Evolutionary conservation across 2,888 invertebrate species (phyloP).

Genomic region (Sinohyriopsis cumingii): DNA sequence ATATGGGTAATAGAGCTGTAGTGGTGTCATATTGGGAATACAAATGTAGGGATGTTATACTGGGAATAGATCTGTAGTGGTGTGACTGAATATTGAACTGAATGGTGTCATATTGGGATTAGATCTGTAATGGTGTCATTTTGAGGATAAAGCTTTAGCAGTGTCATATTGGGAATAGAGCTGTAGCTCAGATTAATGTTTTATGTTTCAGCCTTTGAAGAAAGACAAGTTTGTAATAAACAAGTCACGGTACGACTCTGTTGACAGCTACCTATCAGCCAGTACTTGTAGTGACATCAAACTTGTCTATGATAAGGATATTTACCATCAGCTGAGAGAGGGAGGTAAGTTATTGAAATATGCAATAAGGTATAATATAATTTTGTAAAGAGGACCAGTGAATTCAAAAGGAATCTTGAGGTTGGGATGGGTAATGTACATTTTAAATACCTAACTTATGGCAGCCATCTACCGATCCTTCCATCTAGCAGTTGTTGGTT

Average conservation of each 20-base stretch:
- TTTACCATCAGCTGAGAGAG: slow-evolving; percentile 86
- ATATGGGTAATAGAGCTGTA: too few relatives aligned
- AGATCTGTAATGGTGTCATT: too few relatives aligned
- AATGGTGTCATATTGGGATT: too few relatives aligned
- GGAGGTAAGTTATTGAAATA: slow-evolving; percentile 75
- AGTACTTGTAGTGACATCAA: slow-evolving; percentile 95
- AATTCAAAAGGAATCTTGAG: too few relatives aligned
- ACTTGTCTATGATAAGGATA: slow-evolving; percentile 86
- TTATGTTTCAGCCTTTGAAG: slow-evolving; percentile 70
- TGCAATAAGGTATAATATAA: not conserved
- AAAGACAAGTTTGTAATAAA: slow-evolving; percentile 67
- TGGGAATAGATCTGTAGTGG: too few relatives aligned
- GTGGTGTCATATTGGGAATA: too few relatives aligned
- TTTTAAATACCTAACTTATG: not conserved
- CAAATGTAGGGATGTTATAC: too few relatives aligned
- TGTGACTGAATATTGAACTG: too few relatives aligned
- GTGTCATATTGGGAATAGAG: too few relatives aligned
- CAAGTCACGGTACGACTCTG: slow-evolving; percentile 98
- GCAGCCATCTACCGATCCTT: too few relatives aligned
- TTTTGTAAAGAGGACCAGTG: not conserved
- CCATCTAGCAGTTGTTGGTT: too few relatives aligned
- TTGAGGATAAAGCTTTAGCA: too few relatives aligned
- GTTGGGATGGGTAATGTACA: not conserved
- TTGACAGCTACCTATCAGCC: slow-evolving; percentile 95
- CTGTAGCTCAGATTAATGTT: not conserved